phyloP scores from a whole-genome alignment of 35 echinoderm and acorn worm genomes.

The Amphiura filiformis region DNA sequence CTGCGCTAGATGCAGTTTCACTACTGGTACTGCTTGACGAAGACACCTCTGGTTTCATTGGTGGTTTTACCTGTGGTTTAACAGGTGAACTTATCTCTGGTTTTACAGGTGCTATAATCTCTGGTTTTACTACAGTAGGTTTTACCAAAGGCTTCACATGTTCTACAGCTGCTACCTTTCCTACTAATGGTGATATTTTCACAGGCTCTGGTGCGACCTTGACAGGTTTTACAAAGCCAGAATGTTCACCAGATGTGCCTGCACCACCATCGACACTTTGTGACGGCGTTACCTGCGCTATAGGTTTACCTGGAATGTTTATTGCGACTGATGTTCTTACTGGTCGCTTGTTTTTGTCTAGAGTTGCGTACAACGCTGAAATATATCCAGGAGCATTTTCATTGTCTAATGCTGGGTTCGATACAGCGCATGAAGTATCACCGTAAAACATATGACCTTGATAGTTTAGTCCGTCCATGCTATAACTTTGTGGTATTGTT shows the following conservation, averaged over 20 bases:
- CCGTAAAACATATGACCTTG: neutral
- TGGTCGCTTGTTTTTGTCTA: slow-evolving; percentile 46
- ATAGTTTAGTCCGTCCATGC: neutral
- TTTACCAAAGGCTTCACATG: neutral
- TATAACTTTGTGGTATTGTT: neutral
- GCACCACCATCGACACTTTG: neutral
- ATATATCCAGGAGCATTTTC: slow-evolving; percentile 76
- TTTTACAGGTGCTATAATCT: neutral
- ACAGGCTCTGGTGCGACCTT: neutral
- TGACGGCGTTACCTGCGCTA: slow-evolving; percentile 67
- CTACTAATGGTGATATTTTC: neutral
- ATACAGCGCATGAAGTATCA: neutral
- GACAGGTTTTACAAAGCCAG: neutral
- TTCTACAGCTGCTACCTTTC: neutral
- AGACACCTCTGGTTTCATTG: neutral
- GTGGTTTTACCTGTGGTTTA: neutral
- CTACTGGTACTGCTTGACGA: neutral
- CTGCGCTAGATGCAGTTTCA: neutral
- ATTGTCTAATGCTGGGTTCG: neutral
- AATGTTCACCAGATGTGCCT: neutral
- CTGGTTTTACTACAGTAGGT: neutral
- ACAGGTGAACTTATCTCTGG: neutral
- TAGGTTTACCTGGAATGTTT: slow-evolving; percentile 46
- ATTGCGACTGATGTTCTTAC: neutral
- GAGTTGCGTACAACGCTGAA: slow-evolving; percentile 69